Conservation (phyloP, 1,140 invertebrate species). For the Drosophila micromelanica region DNA sequence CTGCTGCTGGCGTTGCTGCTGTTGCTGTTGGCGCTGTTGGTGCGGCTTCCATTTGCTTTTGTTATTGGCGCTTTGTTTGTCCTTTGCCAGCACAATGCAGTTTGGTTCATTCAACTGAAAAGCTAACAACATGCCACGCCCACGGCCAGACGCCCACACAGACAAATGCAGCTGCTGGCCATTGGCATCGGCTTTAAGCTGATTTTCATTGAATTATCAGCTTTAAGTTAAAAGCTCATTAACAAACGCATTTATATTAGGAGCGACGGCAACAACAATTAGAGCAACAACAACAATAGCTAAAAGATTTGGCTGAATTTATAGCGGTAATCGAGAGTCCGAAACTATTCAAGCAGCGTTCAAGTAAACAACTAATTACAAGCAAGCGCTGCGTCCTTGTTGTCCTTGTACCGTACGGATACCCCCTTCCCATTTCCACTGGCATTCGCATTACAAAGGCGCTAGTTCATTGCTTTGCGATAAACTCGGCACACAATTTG, state of each 20-base stretch:
- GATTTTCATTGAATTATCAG: neutral
- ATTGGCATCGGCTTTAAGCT: conserved; percentile 59
- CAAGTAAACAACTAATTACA: conserved; percentile 81
- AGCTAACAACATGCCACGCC: conserved; percentile 47
- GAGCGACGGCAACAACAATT: conserved; percentile 21
- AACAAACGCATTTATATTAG: conserved; percentile 50
- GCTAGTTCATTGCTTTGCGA: conserved; percentile 82
- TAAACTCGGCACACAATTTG: conserved; percentile 81
- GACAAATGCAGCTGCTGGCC: conserved; percentile 63
- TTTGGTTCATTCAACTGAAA: conserved; percentile 75
- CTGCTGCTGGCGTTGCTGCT: conserved; percentile 12
- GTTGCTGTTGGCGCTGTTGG: conserved; percentile 5
- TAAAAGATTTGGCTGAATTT: conserved; percentile 62
- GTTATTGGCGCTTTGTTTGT: conserved; percentile 73
- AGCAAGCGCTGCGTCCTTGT: conserved; percentile 31
- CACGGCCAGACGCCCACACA: conserved; percentile 40
- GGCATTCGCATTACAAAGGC: conserved; percentile 69
- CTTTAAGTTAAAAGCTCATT: conserved; percentile 60
- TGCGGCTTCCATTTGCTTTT: conserved; percentile 37
- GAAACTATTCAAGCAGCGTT: conserved; percentile 43
- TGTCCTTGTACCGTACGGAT: conserved; percentile 7
- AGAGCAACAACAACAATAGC: conserved; percentile 34
- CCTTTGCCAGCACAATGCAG: conserved; percentile 54
- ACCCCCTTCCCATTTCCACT: neutral
- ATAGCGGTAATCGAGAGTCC: conserved; percentile 47